Conservation (phyloP, 2,113 vertebrate genomes). For the Numida meleagris region DNA sequence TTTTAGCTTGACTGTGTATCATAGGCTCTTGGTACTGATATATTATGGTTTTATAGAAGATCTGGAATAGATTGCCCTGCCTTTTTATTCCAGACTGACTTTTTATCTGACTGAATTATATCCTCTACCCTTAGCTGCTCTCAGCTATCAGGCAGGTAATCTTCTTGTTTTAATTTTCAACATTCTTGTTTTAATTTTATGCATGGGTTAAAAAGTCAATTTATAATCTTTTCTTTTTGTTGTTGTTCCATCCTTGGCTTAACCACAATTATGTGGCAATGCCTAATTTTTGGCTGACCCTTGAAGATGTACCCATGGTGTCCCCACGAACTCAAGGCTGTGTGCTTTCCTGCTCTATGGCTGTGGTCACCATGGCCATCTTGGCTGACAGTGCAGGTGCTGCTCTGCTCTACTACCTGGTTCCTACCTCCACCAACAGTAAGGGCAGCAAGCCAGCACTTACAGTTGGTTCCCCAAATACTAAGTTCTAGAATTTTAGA, state of each 20-base stretch:
- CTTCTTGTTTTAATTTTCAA: background rate
- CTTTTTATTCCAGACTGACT: background rate
- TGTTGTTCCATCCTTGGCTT: background rate
- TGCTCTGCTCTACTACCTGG: background rate
- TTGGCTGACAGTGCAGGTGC: background rate
- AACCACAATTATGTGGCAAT: background rate
- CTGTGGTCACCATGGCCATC: background rate
- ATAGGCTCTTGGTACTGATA: background rate
- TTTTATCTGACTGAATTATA: background rate
- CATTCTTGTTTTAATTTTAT: background rate
- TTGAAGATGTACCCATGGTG: background rate
- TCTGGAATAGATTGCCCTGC: background rate
- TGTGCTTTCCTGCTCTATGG: background rate
- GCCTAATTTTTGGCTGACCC: background rate
- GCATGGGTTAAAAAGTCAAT: fast-evolving
- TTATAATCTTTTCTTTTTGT: background rate
- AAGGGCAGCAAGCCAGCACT: background rate
- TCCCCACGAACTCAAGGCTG: background rate
- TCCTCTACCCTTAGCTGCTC: background rate
- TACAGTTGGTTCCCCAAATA: background rate
- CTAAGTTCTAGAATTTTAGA: background rate
- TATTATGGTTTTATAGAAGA: background rate
- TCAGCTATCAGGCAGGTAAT: background rate
- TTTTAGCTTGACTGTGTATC: background rate
- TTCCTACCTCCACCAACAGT: background rate